Conservation (phyloP, 1,140 invertebrate genomes). For the Acromyrmex charruanus region DNA sequence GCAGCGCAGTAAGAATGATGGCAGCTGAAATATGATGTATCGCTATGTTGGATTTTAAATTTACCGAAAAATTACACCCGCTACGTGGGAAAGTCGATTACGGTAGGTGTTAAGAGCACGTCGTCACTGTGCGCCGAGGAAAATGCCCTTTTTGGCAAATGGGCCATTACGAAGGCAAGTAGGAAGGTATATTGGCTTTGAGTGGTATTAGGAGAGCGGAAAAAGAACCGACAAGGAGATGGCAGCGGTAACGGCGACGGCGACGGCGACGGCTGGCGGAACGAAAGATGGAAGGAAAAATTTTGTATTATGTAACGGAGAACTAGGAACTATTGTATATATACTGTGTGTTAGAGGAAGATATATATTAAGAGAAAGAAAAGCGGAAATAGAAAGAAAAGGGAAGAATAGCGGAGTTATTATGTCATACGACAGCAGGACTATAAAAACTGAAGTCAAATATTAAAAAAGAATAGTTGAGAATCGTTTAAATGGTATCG, state of each 20-base stretch:
- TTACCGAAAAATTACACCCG: slow-evolving; percentile 57
- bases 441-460: slow-evolving; percentile 22
- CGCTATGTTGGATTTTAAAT: slow-evolving; percentile 48
- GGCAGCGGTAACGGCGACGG: not conserved
- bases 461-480: slow-evolving; percentile 60
- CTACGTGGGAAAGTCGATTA: slow-evolving; percentile 30
- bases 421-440: slow-evolving; percentile 14
- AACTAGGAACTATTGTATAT: not conserved
- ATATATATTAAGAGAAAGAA: not conserved
- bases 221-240: slow-evolving; percentile 46
- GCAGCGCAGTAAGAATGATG: not conserved
- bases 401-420: slow-evolving; percentile 54
- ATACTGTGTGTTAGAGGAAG: not conserved
- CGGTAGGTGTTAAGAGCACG: slow-evolving; percentile 49
- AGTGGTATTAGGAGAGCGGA: slow-evolving; percentile 64
- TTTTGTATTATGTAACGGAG: slow-evolving; percentile 54
- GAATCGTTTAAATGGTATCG: slow-evolving; percentile 19
- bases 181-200: slow-evolving; percentile 68
- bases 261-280: slow-evolving; percentile 5
- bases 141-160: slow-evolving; percentile 61
- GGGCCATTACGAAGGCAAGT: slow-evolving; percentile 67
- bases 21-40: slow-evolving; percentile 55
- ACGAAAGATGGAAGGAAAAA: slow-evolving; percentile 56
- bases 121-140: slow-evolving; percentile 26
- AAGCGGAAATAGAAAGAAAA: slow-evolving; percentile 19